A percentile compares a stretch with the other conserved stretches of the same genome.
phyloP scores from a whole-genome alignment of 2,797 vertebrate species.

The Tolypeutes matacus region DNA sequence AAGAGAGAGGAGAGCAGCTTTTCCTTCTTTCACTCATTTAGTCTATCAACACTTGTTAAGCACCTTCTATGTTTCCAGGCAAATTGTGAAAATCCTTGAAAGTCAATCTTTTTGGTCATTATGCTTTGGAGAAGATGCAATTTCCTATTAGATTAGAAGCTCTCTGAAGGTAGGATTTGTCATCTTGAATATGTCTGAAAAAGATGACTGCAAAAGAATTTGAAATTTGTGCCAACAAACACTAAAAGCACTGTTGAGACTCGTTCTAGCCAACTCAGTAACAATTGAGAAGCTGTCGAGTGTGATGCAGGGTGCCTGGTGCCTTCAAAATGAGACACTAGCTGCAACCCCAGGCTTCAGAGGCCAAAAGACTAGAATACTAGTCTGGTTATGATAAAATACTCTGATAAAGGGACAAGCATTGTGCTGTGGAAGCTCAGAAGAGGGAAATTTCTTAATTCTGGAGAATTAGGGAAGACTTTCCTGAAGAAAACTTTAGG shows the following conservation, averaged over 20 bases:
- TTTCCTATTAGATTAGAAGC: neutral
- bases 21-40: neutral
- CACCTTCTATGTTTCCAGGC: neutral
- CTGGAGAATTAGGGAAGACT: neutral
- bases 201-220: neutral
- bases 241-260: neutral
- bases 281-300: neutral
- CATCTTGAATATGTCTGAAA: neutral
- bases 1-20: neutral
- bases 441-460: neutral
- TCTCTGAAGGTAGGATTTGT: slow-evolving; percentile 25
- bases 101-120: neutral
- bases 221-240: slow-evolving; percentile 6
- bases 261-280: neutral
- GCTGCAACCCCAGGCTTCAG: neutral
- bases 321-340: neutral
- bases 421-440: neutral
- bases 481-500: slow-evolving; percentile 2
- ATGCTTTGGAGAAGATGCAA: neutral
- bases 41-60: neutral
- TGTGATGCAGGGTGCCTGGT: neutral
- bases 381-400: neutral
- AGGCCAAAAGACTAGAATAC: neutral
- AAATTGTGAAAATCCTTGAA: neutral
- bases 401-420: neutral